These are phyloP conservation scores for Lynx canadensis DNA, from an alignment of 2,113 vertebrate species.

Conservation along the genomic window DNA sequence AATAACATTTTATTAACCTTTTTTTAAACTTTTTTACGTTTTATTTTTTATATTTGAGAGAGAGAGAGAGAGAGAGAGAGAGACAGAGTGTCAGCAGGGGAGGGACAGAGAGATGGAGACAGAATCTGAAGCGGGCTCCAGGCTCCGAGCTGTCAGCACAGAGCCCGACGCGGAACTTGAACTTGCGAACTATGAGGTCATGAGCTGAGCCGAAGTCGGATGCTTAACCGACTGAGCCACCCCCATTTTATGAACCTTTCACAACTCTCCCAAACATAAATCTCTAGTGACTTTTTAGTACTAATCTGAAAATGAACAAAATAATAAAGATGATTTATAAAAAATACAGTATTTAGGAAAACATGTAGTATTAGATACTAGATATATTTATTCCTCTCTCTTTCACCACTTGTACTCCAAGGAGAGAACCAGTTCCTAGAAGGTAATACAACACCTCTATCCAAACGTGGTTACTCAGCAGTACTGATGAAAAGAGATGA, in stretches of 20 bases:
- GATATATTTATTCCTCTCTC: background rate
- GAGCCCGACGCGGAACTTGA: no score
- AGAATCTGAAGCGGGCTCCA: no score
- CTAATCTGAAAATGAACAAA: background rate
- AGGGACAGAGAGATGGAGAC: no score
- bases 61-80: no score
- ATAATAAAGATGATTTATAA: conserved; percentile 21
- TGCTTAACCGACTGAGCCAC: no score
- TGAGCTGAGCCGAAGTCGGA: no score
- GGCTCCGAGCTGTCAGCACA: no score
- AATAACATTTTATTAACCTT: background rate
- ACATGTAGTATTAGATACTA: background rate
- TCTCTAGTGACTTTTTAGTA: background rate
- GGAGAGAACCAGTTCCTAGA: background rate
- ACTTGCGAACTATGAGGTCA: no score
- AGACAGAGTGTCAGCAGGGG: no score
- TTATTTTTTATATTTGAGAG: no score
- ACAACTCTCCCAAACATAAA: background rate
- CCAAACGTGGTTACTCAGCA: background rate
- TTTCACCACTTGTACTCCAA: background rate
- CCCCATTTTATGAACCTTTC: background rate
- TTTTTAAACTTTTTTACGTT: background rate
- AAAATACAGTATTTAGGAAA: background rate
- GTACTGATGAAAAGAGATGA: background rate
- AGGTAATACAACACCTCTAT: background rate